Evolutionary conservation across 2,888 invertebrate species (phyloP), one percentile per base, ranked within the genome.

Genomic region (Bedellia somnulentella): DNA sequence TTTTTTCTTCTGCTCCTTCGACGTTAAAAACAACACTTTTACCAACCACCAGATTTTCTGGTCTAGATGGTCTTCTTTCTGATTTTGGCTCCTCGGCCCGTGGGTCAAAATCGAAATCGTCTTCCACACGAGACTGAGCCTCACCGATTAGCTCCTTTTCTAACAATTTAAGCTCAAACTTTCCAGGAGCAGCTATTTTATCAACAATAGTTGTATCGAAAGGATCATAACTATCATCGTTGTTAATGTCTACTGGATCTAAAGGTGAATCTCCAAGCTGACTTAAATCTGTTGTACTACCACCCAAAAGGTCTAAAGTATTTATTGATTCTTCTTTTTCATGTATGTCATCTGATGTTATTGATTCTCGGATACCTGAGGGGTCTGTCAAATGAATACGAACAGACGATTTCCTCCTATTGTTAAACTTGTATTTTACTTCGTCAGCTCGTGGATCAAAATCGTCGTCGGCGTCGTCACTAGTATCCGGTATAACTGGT

Each of bases 101-200:
- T 1, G 91, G 91, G 64, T 92, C 86, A 52, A 92, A 92, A 45
- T 91, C 89, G 29, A 87, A 86, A 68, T 90, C 89, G 47, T 82
- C 83, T 2, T 81, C 59, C 6, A 78, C 77, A 37, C 79, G 67
- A 4, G 47, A 30, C 9, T 51, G 36, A 17, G 59, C 54, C 24
- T 78, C 71, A 9, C 81, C 80, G 2, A 91, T 76, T 8, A 91
- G 57, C 56, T 91, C 90, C 47, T 85, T 80, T 57, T 90, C 91
- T 24, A 91, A 61, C 43, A 86, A 81, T 52, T 89, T 88, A 2
- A 91, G 54, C 59, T 92, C 91, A 4, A 86, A 81, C 57, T 82
- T 84, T 22, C 89, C 89, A 0, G 90, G 89, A 31, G 85, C 83
- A 25, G 85, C 81, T 18, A 86, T 79, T 30, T 79, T 78, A 44